Evolutionary conservation across 1,140 invertebrate genomes (phyloP).

Genomic region (Araneus ventricosus): DNA sequence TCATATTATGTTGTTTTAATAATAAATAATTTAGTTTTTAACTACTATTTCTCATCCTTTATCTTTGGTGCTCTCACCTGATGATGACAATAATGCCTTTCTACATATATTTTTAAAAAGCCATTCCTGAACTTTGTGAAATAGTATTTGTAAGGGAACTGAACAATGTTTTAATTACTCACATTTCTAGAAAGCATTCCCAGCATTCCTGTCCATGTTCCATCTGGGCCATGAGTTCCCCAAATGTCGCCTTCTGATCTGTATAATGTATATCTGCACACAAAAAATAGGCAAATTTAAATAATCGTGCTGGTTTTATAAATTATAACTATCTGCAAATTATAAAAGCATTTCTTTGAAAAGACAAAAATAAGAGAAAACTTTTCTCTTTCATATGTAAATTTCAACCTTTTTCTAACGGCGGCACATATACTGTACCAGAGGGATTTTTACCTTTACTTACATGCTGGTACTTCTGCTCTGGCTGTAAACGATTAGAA

Average conservation of each 20-base stretch:
- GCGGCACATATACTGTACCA: background rate
- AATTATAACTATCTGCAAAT: background rate
- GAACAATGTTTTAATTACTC: no score
- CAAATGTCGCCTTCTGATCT: slow-evolving; percentile 18
- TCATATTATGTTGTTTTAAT: no score
- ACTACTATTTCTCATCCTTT: no score
- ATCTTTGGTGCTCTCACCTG: no score
- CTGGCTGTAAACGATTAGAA: background rate
- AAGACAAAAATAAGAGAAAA: background rate
- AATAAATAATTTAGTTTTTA: no score
- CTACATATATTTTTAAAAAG: no score
- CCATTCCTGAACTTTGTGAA: no score
- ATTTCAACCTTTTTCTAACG: background rate
- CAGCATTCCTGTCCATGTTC: slow-evolving; percentile 61
- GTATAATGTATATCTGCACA: slow-evolving; percentile 37
- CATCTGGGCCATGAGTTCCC: slow-evolving; percentile 26
- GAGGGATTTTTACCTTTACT: no score
- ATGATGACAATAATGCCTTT: no score
- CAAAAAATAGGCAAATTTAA: background rate
- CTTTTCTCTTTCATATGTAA: background rate
- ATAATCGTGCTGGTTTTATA: background rate
- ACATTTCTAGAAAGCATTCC: slow-evolving; percentile 62
- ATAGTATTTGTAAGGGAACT: no score
- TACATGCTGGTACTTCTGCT: background rate
- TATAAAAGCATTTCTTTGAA: background rate